Evolutionary conservation across 1,140 invertebrate species (phyloP), one percentile per base, ranked within the genome.

Genomic region (Asobara japonica): DNA sequence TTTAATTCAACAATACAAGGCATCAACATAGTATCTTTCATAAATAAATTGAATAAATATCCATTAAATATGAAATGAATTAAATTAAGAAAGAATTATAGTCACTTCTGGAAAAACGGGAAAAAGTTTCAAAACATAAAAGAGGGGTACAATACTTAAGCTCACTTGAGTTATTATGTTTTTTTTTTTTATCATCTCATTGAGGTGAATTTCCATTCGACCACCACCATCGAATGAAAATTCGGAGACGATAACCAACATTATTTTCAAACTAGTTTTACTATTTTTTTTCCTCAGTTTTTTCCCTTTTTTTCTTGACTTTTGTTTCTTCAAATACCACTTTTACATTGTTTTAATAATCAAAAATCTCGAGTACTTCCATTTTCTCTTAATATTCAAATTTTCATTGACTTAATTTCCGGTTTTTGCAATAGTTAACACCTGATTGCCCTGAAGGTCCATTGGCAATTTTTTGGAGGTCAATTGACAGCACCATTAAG

Each of bases 61-160:
- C 69, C 38, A 77, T 77, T 78, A 81, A 61, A 83, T 78, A 80
- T 82, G 75, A 82, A 85, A 80, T 79, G 72, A 79, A 80, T 80
- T 81, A 85, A 71, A 74, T 74, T 76, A 80, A 77, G 76, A 80
- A 71, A 78, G 56, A 74, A 76, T 81, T 82, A 69, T 82, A 79
- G 86, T 86, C 85, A 87, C 86, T 87, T 88, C 86, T 88, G 86
- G 83, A 84, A 80, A 82, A 78, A 83, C 84, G 84, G 85, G 82
- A 86, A 83, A 80, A 68, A 80, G 78, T 80, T 73, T 80, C 79
- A 69, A 78, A 82, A 80, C 71, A 81, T 78, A 82, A 77, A 48
- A 78, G 79, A 36, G 51, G 45, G 51, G 22, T 77, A 78, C 75
- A 83, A 81, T 74, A 67, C 82, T 82, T 79, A 86, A 80, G 70